phyloP scores from a whole-genome alignment of 2,113 vertebrate genomes.

The Vulpes vulpes region DNA sequence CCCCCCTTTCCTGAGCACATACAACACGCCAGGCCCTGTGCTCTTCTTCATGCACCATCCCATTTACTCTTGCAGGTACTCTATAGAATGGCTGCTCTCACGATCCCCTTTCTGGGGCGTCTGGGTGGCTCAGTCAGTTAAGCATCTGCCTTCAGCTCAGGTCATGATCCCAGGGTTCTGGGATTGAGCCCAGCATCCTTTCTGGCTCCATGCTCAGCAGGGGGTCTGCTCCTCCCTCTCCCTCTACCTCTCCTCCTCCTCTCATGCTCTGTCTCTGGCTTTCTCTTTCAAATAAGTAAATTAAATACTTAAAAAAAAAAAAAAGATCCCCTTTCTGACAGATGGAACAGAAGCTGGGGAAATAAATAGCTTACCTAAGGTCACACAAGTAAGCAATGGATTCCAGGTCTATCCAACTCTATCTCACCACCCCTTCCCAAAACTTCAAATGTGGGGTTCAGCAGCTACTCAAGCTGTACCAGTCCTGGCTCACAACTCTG shows the following conservation, averaged over 20 bases:
- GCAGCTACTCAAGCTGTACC: neutral
- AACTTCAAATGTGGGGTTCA: neutral
- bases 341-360: neutral
- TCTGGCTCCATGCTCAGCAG: neutral
- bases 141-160: neutral
- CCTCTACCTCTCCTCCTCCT: fast-evolving
- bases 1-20: too few species aligned
- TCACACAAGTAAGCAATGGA: neutral
- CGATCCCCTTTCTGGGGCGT: neutral
- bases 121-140: neutral
- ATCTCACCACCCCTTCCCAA: neutral
- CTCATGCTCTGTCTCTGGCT: neutral
- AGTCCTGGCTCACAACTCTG: neutral
- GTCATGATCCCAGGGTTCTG: neutral
- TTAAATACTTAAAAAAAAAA: neutral
- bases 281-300: neutral
- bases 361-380: neutral
- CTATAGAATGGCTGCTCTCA: neutral
- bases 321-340: neutral
- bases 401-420: neutral
- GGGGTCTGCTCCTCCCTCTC: neutral
- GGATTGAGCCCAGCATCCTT: neutral
- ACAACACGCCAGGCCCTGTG: fast-evolving
- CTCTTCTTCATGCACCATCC: neutral
- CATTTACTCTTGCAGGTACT: neutral